Base-by-base conservation (phyloP, 2,888 invertebrate species). In the Ochropacha duplaris region DNA sequence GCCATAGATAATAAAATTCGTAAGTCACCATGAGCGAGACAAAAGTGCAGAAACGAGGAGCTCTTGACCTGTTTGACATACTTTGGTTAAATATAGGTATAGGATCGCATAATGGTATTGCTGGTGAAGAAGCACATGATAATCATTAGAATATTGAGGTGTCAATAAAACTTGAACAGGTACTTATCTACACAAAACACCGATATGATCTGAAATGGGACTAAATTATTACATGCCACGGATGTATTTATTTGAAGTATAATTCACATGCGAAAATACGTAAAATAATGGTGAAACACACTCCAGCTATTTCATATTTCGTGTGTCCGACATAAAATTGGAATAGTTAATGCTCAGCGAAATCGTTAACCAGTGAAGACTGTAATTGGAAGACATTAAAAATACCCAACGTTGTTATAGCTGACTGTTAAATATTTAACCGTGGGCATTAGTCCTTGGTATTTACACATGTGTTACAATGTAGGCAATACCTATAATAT, bases 1-100 rank as follows among this genome's bases (percentile, higher is more conserved):
- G 91, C 89, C 88, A 90, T 92, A 92, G 91, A 91, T 89, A 90
- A 92, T 92, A 92, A 91, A 92, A 91, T 88, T 89, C 81, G 88
- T 90, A 90, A 91, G 90, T 92, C 88, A 84, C 87, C 84, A 84
- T 81, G 76, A 79, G 79, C 81, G 78, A 89, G 84, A 90, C 90
- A 87, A 90, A 84, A 81, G 84, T 81, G 81, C 79, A 73, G 72
- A 76, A 76, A 70, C 72, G 71, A 76, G 64, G 74, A 72, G 74
- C 68, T 36, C 56, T 57, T 68, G 71, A 63, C 26, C 22, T 26
- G 28, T 59, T 61, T 71, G 72, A 59, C 54, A 60, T 57, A 54
- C 68, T 64, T 64, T 66, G 64, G 57, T 65, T 49, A 59, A 60
- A 67, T 71, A 68, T 62, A 65, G 64, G n/a, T n/a, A 52, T 31